phyloP scores from a whole-genome alignment of 2,113 vertebrate genomes.

The Smithornis capensis region DNA sequence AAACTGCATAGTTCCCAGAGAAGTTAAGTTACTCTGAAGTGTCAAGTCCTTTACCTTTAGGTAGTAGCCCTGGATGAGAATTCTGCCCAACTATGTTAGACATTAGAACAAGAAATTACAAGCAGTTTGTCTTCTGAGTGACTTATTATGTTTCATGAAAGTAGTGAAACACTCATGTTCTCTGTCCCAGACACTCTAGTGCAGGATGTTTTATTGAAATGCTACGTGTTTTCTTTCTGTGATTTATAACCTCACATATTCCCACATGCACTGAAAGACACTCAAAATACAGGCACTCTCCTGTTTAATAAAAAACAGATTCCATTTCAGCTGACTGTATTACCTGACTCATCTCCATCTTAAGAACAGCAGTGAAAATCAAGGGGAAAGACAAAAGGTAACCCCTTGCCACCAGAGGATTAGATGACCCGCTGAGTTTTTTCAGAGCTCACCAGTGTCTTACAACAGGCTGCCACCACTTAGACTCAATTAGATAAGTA shows the following conservation, averaged over 20 bases:
- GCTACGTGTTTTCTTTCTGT: not conserved
- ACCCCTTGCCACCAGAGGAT: not conserved
- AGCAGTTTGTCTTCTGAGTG: constrained; percentile 18
- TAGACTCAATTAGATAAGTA: constrained; percentile 7
- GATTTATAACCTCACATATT: constrained; percentile 25
- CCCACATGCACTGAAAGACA: constrained; percentile 15
- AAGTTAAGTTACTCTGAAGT: not conserved
- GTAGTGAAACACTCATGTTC: constrained; percentile 19
- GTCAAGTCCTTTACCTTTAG: not conserved
- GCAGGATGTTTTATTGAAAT: constrained; percentile 45
- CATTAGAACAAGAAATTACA: constrained; percentile 31
- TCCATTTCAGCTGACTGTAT: not conserved
- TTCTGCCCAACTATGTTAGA: not conserved
- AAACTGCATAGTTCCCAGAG: not conserved
- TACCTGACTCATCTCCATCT: constrained; percentile 9
- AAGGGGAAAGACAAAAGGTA: not conserved
- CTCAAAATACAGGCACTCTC: constrained; percentile 3
- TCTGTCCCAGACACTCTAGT: constrained; percentile 45
- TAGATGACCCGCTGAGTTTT: not conserved
- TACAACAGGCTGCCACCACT: not conserved
- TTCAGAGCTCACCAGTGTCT: not conserved
- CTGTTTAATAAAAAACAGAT: constrained; percentile 18
- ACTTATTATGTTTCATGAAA: constrained; percentile 5
- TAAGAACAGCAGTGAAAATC: not conserved
- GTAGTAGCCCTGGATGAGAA: not conserved